These are phyloP conservation scores for Lapara coniferarum DNA, from an alignment of 2,888 invertebrate species.

Conservation along the genomic window DNA sequence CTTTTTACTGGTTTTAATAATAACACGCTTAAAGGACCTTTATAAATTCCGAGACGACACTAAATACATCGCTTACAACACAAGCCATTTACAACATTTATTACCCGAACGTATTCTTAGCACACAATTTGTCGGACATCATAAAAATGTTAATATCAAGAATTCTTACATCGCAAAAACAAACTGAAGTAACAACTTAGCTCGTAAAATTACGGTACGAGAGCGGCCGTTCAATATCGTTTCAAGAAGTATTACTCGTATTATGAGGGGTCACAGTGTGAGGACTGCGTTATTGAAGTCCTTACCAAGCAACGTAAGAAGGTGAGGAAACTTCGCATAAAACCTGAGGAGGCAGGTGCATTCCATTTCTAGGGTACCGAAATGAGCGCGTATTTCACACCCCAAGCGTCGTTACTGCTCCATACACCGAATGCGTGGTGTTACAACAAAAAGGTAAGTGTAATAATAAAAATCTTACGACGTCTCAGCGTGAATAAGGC, in stretches of 20 bases:
- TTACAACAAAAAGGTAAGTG: conserved; percentile 71
- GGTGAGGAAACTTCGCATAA: conserved; percentile 82
- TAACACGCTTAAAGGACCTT: too few species aligned
- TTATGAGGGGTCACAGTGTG: conserved; percentile 83
- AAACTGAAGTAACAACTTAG: conserved; percentile 54
- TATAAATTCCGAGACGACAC: conserved; percentile 18
- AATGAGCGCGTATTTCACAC: conserved; percentile 81
- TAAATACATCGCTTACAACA: conserved; percentile 21
- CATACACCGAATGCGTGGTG: conserved; percentile 62
- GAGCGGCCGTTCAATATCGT: conserved; percentile 71
- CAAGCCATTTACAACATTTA: conserved; percentile 21
- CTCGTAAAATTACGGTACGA: conserved; percentile 72
- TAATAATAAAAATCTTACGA: conserved; percentile 78
- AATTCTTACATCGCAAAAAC: conserved; percentile 62
- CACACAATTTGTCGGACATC: conserved; percentile 52
- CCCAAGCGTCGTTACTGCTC: conserved; percentile 73
- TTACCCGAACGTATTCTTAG: conserved; percentile 33
- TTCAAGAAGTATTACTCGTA: conserved; percentile 80
- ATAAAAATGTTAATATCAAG: conserved; percentile 62
- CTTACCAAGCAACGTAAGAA: conserved; percentile 74
- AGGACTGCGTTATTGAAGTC: conserved; percentile 79
- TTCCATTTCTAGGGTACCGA: conserved; percentile 78
- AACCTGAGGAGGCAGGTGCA: conserved; percentile 83
- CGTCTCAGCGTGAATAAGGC: conserved; percentile 56
- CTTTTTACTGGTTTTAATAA: too few species aligned